phyloP scores from a whole-genome alignment of 2,797 vertebrate genomes.

The Acomys russatus region DNA sequence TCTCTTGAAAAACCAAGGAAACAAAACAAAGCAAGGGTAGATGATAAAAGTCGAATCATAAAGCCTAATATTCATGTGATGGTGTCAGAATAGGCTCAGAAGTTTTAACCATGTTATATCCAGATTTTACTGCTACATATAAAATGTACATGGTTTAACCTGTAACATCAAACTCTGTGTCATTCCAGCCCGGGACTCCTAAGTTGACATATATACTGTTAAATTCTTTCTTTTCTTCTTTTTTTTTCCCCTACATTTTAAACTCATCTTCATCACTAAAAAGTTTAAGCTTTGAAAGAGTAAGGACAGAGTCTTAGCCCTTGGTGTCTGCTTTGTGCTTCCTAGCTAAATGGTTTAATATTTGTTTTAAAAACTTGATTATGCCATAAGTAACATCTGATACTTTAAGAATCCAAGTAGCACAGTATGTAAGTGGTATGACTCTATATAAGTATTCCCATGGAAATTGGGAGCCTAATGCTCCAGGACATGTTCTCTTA shows the following conservation, averaged over 20 bases:
- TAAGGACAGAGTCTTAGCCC: background rate
- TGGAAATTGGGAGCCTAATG: background rate
- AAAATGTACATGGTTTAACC: background rate
- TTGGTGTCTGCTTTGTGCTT: background rate
- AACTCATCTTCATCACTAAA: slow-evolving; percentile 13
- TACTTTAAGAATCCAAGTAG: background rate
- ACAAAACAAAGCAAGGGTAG: no score
- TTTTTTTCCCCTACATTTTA: background rate
- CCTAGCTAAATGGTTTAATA: background rate
- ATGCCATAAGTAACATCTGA: background rate
- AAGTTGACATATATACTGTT: background rate
- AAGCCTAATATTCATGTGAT: background rate
- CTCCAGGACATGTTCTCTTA: background rate
- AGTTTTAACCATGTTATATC: background rate
- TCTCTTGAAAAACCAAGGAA: no score
- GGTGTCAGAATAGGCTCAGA: background rate
- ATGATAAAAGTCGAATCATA: slow-evolving; percentile 29
- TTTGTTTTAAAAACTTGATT: background rate
- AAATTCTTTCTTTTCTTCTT: slow-evolving; percentile 16
- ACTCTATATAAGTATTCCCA: slow-evolving; percentile 8
- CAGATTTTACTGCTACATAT: background rate
- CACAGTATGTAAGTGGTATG: background rate
- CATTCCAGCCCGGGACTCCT: slow-evolving; percentile 7
- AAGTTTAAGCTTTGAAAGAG: slow-evolving; percentile 14
- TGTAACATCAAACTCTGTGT: background rate